These are phyloP conservation scores for Microplitis demolitor DNA, from an alignment of 1,140 invertebrate genomes.

Conservation along the genomic window DNA sequence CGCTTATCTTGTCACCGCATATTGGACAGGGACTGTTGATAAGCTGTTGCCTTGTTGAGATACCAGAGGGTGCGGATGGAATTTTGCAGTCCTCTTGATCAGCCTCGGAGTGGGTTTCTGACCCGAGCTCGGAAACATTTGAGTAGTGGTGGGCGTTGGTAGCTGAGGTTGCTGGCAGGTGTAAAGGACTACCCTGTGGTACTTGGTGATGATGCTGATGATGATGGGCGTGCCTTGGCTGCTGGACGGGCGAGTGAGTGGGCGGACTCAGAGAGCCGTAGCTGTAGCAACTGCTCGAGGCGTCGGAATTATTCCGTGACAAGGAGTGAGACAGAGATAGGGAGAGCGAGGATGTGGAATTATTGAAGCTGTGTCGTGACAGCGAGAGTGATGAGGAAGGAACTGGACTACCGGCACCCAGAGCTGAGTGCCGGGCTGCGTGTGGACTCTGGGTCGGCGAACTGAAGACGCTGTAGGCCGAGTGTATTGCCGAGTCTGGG, in stretches of 20 bases:
- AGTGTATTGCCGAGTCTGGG: constrained; percentile 85
- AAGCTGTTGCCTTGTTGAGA: constrained; percentile 80
- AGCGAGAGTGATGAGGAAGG: constrained; percentile 59
- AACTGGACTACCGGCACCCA: constrained; percentile 62
- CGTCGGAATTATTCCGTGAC: constrained; percentile 88
- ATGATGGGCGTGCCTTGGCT: constrained; percentile 51
- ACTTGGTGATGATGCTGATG: constrained; percentile 53
- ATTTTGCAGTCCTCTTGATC: constrained; percentile 57
- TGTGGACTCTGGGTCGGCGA: constrained; percentile 85
- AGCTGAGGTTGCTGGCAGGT: constrained; percentile 48
- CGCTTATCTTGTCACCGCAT: constrained; percentile 93
- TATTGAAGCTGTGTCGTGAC: constrained; percentile 59
- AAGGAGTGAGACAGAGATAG: constrained; percentile 76
- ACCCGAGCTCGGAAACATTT: constrained; percentile 41
- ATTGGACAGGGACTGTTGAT: constrained; percentile 88
- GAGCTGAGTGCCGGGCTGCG: constrained; percentile 75
- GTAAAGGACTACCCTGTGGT: constrained; percentile 62
- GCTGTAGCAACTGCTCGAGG: constrained; percentile 83
- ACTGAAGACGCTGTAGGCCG: constrained; percentile 78
- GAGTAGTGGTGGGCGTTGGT: constrained; percentile 45
- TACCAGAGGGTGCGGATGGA: constrained; percentile 72
- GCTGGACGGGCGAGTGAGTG: constrained; percentile 84
- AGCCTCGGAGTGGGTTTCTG: constrained; percentile 48
- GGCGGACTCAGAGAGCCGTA: constrained; percentile 77
- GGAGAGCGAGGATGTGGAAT: constrained; percentile 58